Conservation (phyloP, 1,140 invertebrate species). For the Portunus trituberculatus region DNA sequence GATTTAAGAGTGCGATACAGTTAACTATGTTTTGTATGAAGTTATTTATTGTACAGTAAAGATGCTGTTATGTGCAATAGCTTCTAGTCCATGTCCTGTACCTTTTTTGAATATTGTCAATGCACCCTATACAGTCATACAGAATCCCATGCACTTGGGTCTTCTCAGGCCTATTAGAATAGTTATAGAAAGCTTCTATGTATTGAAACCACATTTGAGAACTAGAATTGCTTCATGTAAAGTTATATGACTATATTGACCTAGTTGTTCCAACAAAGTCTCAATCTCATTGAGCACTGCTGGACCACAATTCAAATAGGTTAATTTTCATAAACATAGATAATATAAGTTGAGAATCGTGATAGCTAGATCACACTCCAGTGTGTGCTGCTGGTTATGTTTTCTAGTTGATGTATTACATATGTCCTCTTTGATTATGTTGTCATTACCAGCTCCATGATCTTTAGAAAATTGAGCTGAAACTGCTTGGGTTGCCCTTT, state of each 20-base stretch:
- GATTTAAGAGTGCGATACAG: background rate
- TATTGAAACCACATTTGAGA: background rate
- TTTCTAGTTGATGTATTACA: background rate
- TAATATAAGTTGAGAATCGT: background rate
- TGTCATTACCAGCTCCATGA: background rate
- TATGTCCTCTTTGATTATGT: background rate
- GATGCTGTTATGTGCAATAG: background rate
- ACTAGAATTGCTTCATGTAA: background rate
- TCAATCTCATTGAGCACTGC: constrained; percentile 17
- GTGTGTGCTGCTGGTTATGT: background rate
- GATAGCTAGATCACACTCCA: background rate
- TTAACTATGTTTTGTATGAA: constrained; percentile 7
- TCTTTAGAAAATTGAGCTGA: background rate
- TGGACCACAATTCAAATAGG: background rate
- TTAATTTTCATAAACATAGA: background rate
- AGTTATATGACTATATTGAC: background rate
- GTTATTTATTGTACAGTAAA: constrained; percentile 24
- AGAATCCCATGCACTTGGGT: constrained; percentile 1
- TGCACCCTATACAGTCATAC: constrained; percentile 8
- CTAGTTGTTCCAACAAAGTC: background rate
- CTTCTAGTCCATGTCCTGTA: constrained; percentile 1
- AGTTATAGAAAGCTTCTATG: background rate
- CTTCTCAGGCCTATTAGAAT: background rate
- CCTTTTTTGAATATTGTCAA: background rate
- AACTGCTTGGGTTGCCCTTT: background rate